phyloP scores from a whole-genome alignment of 2,888 invertebrate genomes.

The Calephelis perditalis region DNA sequence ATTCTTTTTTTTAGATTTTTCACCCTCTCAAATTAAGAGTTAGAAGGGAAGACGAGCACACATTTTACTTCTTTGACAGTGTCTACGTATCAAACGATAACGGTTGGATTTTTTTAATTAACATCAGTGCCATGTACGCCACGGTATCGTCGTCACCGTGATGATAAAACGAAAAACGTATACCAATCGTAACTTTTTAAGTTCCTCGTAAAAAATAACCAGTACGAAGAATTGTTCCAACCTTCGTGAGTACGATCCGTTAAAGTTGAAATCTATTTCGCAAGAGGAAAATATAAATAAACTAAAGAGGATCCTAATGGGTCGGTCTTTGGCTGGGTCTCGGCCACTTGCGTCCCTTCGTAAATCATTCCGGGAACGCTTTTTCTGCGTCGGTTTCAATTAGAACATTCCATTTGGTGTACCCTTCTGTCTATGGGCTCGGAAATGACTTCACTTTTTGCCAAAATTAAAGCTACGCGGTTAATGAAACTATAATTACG shows the following conservation, averaged over 20 bases:
- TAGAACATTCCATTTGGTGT: conserved; percentile 32
- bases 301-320: conserved; percentile 48
- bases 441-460: conserved; percentile 20
- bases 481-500: conserved; percentile 5
- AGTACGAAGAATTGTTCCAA: not conserved
- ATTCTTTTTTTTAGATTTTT: too few species aligned
- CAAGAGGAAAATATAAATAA: conserved; percentile 41
- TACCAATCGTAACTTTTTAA: too few species aligned
- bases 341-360: conserved; percentile 41
- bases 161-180: too few species aligned
- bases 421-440: conserved; percentile 22
- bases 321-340: conserved; percentile 52
- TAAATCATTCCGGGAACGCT: conserved; percentile 48
- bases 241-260: conserved; percentile 8
- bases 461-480: conserved; percentile 1
- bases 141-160: too few species aligned
- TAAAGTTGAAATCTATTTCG: conserved; percentile 10
- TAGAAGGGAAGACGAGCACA: too few species aligned
- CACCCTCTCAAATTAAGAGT: too few species aligned
- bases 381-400: conserved; percentile 44
- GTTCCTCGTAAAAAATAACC: not conserved
- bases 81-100: too few species aligned
- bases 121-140: too few species aligned
- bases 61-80: too few species aligned
- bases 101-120: too few species aligned